phyloP scores from a whole-genome alignment of 2,797 vertebrate genomes.

The Ctenopoma multispine region DNA sequence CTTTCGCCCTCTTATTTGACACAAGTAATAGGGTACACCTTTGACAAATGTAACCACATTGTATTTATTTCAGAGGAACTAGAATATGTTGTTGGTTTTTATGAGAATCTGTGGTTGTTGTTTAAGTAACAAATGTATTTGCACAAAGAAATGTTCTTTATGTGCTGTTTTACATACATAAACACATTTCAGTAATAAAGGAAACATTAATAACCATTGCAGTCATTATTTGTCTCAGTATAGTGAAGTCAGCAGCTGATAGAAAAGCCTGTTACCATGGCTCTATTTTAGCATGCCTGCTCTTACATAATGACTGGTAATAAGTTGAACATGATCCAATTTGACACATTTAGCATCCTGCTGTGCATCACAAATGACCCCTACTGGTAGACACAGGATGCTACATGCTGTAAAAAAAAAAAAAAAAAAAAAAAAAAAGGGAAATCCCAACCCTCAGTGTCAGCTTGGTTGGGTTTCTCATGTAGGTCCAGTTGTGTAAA shows the following conservation, averaged over 20 bases:
- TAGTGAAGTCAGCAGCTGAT: conserved; percentile 11
- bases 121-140: conserved; percentile 80
- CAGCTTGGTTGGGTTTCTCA: conserved; percentile 34
- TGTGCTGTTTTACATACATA: conserved; percentile 81
- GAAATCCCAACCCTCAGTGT: neutral
- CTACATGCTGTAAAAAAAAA: conserved; percentile 23
- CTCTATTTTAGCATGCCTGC: conserved; percentile 1
- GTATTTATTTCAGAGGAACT: conserved; percentile 77
- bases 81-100: conserved; percentile 65
- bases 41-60: conserved; percentile 60
- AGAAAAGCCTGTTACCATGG: conserved; percentile 7
- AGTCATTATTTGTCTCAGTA: conserved; percentile 17
- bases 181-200: conserved; percentile 84
- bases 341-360: conserved; percentile 39
- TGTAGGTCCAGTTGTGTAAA: conserved; percentile 51
- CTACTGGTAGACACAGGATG: conserved; percentile 59
- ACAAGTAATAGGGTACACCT: conserved; percentile 60
- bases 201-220: conserved; percentile 61
- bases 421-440: too few relatives aligned
- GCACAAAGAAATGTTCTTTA: conserved; percentile 80
- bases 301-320: conserved; percentile 50
- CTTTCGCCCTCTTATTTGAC: conserved; percentile 76
- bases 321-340: conserved; percentile 34
- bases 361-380: conserved; percentile 72
- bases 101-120: conserved; percentile 77